Base-by-base conservation (phyloP, 1,140 invertebrate genomes). In the Drosophila bocki region DNA sequence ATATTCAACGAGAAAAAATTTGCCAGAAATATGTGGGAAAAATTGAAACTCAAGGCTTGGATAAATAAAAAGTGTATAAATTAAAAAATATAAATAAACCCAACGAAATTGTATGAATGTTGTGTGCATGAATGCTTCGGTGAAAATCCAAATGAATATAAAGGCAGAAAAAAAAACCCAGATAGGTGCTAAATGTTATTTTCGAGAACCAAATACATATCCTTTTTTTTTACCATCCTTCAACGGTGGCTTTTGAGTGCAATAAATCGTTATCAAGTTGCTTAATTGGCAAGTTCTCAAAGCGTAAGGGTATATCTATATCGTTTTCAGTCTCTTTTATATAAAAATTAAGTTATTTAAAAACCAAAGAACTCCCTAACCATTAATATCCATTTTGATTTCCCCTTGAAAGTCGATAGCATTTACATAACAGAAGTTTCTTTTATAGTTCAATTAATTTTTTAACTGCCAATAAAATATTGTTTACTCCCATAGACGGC, bases 361-460 rank as follows among this genome's bases (percentile, higher is more conserved):
- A 12, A 33, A 13, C 6, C 35, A 35, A 35, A 29, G 26, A 29
- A 11, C 3, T 7, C 15, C n/a, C 13, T 11, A 44, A n/a, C n/a
- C 56, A 60, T 61, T 15, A 29, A 50, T 13, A 33, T 11, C 17
- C 17, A 69, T 68, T 67, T 69, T 29, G 19, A 53, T 68, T 44
- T 35, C 47, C 6, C 12, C 12, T 35, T 0, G 2, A 29, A 35
- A 17, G 22, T 39, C 29, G 3, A 33, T 44, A 54, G 12, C 37
- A 63, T 54, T 51, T 53, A 13, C 61, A n/a, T 54, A 33, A 26
- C 65, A 58, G 7, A 59, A 51, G 70, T 60, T 72, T 19, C 54
- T 60, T 56, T 77, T 77, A 77, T 77, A 77, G 75, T 69, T 77
- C 75, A 68, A 77, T 77, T 77, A 77, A 77, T 77, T 59, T 69